Conservation (phyloP, 2,113 vertebrate genomes). For the Rhabdornis inornatus region DNA sequence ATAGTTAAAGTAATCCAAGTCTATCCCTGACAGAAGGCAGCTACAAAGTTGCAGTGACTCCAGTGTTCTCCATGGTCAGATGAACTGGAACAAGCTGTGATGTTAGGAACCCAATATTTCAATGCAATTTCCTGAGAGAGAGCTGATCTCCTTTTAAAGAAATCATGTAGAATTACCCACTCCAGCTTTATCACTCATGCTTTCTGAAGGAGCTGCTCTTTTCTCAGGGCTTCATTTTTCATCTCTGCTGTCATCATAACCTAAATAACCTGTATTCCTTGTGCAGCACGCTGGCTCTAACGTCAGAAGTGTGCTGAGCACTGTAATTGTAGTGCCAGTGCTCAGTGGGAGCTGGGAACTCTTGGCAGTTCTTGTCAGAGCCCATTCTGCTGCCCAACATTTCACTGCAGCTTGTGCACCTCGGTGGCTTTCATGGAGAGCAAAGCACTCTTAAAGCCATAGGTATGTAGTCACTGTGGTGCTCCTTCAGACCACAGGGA, state of each 20-base stretch:
- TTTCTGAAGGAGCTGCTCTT: slow-evolving; percentile 38
- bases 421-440: slow-evolving; percentile 1
- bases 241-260: slow-evolving; percentile 30
- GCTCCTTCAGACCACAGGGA: background rate
- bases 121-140: background rate
- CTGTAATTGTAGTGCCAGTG: slow-evolving; percentile 9
- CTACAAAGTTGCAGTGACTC: background rate
- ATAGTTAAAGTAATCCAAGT: background rate
- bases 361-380: slow-evolving; percentile 2
- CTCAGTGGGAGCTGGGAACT: background rate
- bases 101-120: background rate
- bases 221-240: slow-evolving; percentile 40
- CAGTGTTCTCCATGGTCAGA: background rate
- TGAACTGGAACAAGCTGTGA: background rate
- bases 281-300: background rate
- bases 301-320: slow-evolving; percentile 25
- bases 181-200: background rate
- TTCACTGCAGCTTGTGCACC: background rate
- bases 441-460: background rate
- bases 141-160: slow-evolving; percentile 13
- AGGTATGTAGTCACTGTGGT: background rate
- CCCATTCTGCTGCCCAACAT: slow-evolving; percentile 8
- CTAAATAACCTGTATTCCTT: slow-evolving; percentile 28
- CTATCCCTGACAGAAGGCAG: background rate
- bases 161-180: background rate